Evolutionary conservation across 2,797 vertebrate species (phyloP).

Genomic region (Merluccius polli): DNA sequence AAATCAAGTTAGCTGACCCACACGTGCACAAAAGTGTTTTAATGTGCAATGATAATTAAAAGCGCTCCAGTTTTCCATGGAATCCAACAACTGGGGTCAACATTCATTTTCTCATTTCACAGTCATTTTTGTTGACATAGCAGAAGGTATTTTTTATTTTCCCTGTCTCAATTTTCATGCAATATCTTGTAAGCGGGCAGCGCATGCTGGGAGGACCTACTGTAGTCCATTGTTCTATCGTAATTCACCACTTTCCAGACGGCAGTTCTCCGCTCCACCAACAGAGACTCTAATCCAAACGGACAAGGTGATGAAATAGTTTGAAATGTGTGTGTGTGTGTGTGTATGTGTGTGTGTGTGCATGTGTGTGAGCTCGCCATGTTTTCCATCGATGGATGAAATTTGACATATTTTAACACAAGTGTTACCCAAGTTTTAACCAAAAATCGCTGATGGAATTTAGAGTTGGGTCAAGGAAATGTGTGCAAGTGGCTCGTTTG

Average conservation of each 20-base stretch:
- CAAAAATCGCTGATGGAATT: constrained; percentile 27
- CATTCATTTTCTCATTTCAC: no score
- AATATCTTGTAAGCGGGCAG: constrained; percentile 36
- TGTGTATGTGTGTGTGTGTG: background rate
- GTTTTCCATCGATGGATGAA: constrained; percentile 27
- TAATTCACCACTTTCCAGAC: constrained; percentile 14
- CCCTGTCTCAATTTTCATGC: constrained; percentile 25
- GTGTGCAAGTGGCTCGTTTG: constrained; percentile 28
- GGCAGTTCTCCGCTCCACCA: constrained; percentile 22
- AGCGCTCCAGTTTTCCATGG: background rate
- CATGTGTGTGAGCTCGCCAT: background rate
- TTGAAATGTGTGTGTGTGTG: constrained; percentile 46
- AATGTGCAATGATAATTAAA: background rate
- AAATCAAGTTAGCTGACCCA: background rate
- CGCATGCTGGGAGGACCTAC: constrained; percentile 5
- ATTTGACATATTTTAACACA: constrained; percentile 47
- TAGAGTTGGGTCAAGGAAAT: constrained; percentile 32
- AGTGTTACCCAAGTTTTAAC: constrained; percentile 20
- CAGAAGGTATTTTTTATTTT: background rate
- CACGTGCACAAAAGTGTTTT: background rate
- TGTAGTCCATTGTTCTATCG: constrained; percentile 19
- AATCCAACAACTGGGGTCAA: background rate
- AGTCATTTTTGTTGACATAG: no score
- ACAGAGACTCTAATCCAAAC: constrained; percentile 38
- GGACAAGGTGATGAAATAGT: constrained; percentile 57